Evolutionary conservation across 2,113 vertebrate species (phyloP).

Genomic region (Hyperopisus bebe): DNA sequence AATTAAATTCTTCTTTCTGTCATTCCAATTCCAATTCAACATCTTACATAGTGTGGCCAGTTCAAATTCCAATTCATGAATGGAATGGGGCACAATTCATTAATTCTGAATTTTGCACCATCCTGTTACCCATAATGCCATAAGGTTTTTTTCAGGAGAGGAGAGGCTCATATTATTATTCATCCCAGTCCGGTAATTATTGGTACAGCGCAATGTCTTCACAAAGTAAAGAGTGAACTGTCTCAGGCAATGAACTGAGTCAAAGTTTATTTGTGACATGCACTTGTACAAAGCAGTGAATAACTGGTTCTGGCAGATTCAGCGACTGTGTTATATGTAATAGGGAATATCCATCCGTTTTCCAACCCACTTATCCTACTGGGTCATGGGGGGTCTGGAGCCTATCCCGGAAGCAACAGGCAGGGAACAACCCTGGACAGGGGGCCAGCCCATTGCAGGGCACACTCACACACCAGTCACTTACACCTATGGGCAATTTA

Average conservation of each 20-base stretch:
- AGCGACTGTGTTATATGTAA: background rate
- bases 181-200: background rate
- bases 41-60: background rate
- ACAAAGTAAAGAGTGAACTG: background rate
- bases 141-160: background rate
- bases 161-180: background rate
- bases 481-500: too few relatives aligned
- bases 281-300: background rate
- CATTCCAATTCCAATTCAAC: background rate
- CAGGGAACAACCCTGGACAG: too few relatives aligned
- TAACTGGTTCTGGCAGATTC: background rate
- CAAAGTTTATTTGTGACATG: background rate
- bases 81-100: background rate
- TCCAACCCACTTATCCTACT: too few relatives aligned
- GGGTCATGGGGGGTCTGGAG: too few relatives aligned
- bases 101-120: background rate
- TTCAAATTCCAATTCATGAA: background rate
- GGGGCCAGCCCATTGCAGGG: too few relatives aligned
- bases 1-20: background rate
- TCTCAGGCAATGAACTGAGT: background rate
- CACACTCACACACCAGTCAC: too few relatives aligned
- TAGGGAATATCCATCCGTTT: background rate
- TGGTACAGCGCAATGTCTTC: background rate
- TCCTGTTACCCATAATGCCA: background rate
- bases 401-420: too few relatives aligned